phyloP scores from a whole-genome alignment of 2,888 invertebrate genomes.

The Drosophila flavopinicola region DNA sequence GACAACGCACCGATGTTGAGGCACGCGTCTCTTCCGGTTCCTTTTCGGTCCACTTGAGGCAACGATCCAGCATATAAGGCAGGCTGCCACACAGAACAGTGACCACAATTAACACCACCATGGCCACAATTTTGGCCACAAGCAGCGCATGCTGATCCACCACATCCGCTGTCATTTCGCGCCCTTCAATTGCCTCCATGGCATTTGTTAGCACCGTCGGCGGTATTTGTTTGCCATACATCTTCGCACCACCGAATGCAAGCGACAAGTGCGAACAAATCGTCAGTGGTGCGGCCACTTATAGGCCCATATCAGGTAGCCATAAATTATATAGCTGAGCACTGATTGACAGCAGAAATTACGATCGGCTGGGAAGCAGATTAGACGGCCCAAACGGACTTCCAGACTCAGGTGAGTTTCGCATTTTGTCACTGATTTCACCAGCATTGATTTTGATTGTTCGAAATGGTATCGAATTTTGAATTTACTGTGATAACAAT shows the following conservation, averaged over 20 bases:
- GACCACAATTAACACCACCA: slow-evolving; percentile 90
- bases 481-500: slow-evolving; percentile 22
- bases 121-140: slow-evolving; percentile 90
- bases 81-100: slow-evolving; percentile 91
- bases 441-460: slow-evolving; percentile 13
- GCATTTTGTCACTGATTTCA: slow-evolving; percentile 13
- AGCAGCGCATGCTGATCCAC: slow-evolving; percentile 45
- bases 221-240: slow-evolving; percentile 19
- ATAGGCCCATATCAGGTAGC: slow-evolving; percentile 33
- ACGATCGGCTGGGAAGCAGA: slow-evolving; percentile 13
- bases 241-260: slow-evolving; percentile 33
- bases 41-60: slow-evolving; percentile 87
- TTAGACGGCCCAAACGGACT: slow-evolving; percentile 4
- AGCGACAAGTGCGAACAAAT: slow-evolving; percentile 37
- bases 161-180: background rate
- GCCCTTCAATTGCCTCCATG: background rate
- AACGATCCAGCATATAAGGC: slow-evolving; percentile 89
- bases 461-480: slow-evolving; percentile 10
- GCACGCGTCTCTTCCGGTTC: slow-evolving; percentile 78
- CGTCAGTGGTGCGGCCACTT: slow-evolving; percentile 4
- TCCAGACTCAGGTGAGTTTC: background rate
- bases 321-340: slow-evolving; percentile 36
- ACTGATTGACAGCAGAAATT: slow-evolving; percentile 61
- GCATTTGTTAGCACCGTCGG: background rate
- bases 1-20: slow-evolving; percentile 85